Percentiles rank a stretch among this genome's conserved stretches.
Conservation (phyloP, 1,140 invertebrate species). For the Trachymyrmex cornetzi region DNA sequence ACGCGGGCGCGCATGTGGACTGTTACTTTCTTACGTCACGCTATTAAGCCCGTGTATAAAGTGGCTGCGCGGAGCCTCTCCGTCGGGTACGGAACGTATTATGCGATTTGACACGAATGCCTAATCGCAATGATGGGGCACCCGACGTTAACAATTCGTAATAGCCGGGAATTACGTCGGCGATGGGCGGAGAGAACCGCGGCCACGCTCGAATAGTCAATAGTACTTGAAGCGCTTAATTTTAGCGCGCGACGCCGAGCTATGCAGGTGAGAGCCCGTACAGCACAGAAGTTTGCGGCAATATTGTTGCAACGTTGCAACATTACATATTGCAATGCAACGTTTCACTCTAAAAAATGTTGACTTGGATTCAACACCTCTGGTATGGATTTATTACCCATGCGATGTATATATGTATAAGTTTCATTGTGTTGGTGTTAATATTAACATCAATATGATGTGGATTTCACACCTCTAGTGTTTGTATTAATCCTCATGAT, state of each 20-base stretch:
- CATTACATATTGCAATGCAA: no score
- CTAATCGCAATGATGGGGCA: constrained; percentile 49
- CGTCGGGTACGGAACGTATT: constrained; percentile 21
- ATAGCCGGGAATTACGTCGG: constrained; percentile 52
- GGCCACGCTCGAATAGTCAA: constrained; percentile 50
- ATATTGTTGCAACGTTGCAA: no score
- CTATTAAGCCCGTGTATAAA: constrained; percentile 41
- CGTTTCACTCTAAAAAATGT: no score
- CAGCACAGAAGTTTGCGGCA: no score
- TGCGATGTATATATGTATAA: no score
- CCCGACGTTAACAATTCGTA: constrained; percentile 60
- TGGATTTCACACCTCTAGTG: no score
- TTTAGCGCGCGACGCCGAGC: constrained; percentile 24
- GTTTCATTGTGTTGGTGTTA: no score
- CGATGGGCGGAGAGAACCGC: constrained; percentile 23
- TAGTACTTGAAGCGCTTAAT: constrained; percentile 54
- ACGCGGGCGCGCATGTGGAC: constrained; percentile 42
- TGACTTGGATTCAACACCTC: no score
- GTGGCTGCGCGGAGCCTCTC: constrained; percentile 14
- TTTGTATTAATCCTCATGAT: no score
- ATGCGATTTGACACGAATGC: constrained; percentile 54
- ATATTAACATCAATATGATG: no score
- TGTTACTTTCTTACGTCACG: constrained; percentile 60
- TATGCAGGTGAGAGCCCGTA: constrained; percentile 42
- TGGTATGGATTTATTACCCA: no score